A percentile compares a stretch with the other conserved stretches of the same genome.
phyloP scores from a whole-genome alignment of 2,888 invertebrate genomes.

The Periphyllus acericola region DNA sequence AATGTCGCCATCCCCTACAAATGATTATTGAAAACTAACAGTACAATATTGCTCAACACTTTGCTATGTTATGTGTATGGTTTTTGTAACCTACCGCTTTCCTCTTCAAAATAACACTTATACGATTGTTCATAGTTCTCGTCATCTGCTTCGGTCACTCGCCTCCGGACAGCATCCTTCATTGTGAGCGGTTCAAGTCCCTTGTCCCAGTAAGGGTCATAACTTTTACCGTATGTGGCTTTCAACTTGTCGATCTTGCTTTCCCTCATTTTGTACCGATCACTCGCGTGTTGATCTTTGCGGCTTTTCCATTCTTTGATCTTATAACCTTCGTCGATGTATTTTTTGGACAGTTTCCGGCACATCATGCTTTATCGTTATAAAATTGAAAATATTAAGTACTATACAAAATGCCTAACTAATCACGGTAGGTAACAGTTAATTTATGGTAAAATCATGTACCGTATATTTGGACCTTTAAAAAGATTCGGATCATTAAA shows the following conservation, averaged over 20 bases:
- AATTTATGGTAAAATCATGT: not conserved
- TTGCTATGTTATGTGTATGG: not conserved
- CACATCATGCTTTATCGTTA: conserved; percentile 11
- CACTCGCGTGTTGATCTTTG: not conserved
- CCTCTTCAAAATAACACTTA: not conserved
- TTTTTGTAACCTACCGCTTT: not conserved
- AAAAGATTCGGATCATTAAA: conserved; percentile 37
- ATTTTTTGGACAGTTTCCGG: conserved; percentile 40
- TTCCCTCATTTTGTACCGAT: conserved; percentile 34
- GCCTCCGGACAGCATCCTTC: conserved; percentile 9
- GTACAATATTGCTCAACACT: not conserved
- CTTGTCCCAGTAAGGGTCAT: conserved; percentile 40
- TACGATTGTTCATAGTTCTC: not conserved
- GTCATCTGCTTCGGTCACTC: not conserved
- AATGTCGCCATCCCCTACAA: not conserved
- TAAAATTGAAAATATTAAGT: not conserved
- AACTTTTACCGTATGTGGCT: conserved; percentile 32
- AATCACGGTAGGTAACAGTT: too few species aligned
- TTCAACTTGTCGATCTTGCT: not conserved
- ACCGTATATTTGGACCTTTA: conserved; percentile 37
- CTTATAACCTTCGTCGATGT: conserved; percentile 49
- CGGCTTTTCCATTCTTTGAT: conserved; percentile 46
- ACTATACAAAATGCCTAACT: not conserved
- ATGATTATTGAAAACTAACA: not conserved
- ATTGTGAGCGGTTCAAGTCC: not conserved